phyloP scores from a whole-genome alignment of 2,113 vertebrate genomes.

The Melierax canorus region DNA sequence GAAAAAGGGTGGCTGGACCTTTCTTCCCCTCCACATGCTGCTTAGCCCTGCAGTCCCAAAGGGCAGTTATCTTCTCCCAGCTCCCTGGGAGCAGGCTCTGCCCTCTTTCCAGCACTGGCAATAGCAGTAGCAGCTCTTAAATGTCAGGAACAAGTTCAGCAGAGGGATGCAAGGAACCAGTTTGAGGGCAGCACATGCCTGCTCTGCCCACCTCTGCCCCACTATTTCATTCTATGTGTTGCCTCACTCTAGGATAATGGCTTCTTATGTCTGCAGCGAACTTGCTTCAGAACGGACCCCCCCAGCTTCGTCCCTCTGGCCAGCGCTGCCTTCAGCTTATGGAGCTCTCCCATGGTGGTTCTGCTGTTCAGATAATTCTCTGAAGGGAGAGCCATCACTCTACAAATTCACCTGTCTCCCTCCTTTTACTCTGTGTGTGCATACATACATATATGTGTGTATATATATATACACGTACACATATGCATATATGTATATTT shows the following conservation, averaged over 20 bases:
- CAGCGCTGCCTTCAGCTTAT: not conserved
- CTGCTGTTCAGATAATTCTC: not conserved
- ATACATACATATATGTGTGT: rapidly evolving
- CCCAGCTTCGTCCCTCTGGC: not conserved
- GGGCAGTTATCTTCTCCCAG: not conserved
- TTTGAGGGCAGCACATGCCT: not conserved
- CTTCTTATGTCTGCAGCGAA: not conserved
- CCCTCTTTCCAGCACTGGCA: not conserved
- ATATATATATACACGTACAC: rapidly evolving
- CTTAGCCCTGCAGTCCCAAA: not conserved
- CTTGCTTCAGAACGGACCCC: not conserved
- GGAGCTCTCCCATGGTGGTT: not conserved
- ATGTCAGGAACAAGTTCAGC: not conserved
- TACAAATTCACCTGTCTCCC: not conserved
- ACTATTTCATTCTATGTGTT: not conserved
- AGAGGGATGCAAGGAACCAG: not conserved
- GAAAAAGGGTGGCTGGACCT: not conserved
- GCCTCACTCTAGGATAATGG: not conserved
- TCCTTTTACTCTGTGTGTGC: not conserved
- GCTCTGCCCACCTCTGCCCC: not conserved
- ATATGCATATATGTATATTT: not conserved
- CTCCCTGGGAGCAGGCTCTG: not conserved
- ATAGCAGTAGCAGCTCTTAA: not conserved
- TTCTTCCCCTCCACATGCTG: not conserved
- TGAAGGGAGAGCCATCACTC: not conserved